Evolutionary conservation across 2,888 invertebrate species (phyloP).

Genomic region (Parnassius glacialis): DNA sequence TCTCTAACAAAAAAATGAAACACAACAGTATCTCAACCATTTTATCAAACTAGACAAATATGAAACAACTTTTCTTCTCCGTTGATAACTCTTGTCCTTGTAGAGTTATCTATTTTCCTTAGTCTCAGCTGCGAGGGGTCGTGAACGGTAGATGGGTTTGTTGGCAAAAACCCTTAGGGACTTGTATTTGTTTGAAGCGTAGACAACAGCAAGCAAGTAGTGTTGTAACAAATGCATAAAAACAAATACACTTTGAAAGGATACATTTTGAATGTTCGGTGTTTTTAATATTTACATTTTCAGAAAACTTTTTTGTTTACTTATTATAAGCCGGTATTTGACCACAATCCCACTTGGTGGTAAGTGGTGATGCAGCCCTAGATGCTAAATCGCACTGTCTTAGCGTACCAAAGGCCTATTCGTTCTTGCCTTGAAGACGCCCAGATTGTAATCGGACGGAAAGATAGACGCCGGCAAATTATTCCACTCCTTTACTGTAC

Average conservation of each 20-base stretch:
- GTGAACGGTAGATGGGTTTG: constrained; percentile 7
- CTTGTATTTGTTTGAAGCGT: neutral
- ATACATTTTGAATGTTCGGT: constrained; percentile 5
- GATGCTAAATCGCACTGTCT: too few species aligned
- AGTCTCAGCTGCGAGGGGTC: constrained; percentile 12
- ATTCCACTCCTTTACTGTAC: too few species aligned
- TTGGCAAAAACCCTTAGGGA: constrained; percentile 16
- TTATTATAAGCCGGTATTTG: too few species aligned
- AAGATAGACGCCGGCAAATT: too few species aligned
- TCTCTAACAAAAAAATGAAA: too few species aligned
- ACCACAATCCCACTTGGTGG: too few species aligned
- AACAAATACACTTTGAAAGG: constrained; percentile 19
- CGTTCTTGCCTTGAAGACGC: too few species aligned
- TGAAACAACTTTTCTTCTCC: neutral
- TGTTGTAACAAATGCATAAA: constrained; percentile 9
- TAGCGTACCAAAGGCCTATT: too few species aligned
- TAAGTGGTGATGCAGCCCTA: too few species aligned
- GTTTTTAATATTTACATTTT: constrained; percentile 12
- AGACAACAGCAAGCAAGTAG: constrained; percentile 4
- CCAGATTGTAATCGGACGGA: too few species aligned
- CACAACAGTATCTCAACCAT: too few species aligned
- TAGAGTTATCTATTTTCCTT: constrained; percentile 14
- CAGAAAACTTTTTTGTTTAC: neutral
- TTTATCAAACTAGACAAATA: too few species aligned
- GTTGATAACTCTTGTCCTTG: constrained; percentile 10